Percentiles rank a stretch among this genome's conserved stretches.
These are phyloP conservation scores for Arenaria interpres DNA, from an alignment of 2,113 vertebrate species.

Conservation along the genomic window DNA sequence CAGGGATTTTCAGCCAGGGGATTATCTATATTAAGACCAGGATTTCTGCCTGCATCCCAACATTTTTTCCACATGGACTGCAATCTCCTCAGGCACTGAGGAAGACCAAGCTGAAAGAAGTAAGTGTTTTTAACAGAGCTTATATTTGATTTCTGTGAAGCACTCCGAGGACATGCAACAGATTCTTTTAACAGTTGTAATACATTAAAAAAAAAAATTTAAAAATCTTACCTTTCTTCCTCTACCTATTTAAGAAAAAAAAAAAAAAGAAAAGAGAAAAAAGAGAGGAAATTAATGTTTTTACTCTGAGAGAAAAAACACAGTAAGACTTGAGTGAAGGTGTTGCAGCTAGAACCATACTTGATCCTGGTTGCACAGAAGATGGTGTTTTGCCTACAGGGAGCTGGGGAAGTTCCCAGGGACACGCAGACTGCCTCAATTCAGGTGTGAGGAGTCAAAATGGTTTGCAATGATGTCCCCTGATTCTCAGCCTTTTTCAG, in stretches of 20 bases:
- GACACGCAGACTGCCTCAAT: fast-evolving
- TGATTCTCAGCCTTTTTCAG: background rate
- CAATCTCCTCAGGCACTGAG: background rate
- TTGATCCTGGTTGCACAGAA: background rate
- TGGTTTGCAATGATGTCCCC: background rate
- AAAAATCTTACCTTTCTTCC: conserved; percentile 80
- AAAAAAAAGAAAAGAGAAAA: conserved; percentile 33
- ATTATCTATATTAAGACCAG: background rate
- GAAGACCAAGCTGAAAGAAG: background rate
- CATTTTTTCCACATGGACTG: background rate
- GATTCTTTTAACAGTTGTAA: background rate
- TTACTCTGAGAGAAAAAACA: background rate
- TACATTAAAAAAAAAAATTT: background rate
- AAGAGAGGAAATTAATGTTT: conserved; percentile 24
- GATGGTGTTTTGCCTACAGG: no score
- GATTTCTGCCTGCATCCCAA: background rate
- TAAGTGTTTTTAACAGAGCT: background rate
- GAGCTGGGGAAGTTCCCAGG: background rate
- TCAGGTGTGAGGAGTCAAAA: background rate
- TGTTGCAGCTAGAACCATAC: background rate
- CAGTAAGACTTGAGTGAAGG: background rate
- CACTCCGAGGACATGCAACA: background rate
- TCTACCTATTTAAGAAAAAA: conserved; percentile 64
- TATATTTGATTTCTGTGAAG: background rate
- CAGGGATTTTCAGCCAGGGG: background rate